Evolutionary conservation across 2,797 vertebrate species (phyloP), one percentile per base, ranked within the genome.

Genomic region (Enteromius anoplus): DNA sequence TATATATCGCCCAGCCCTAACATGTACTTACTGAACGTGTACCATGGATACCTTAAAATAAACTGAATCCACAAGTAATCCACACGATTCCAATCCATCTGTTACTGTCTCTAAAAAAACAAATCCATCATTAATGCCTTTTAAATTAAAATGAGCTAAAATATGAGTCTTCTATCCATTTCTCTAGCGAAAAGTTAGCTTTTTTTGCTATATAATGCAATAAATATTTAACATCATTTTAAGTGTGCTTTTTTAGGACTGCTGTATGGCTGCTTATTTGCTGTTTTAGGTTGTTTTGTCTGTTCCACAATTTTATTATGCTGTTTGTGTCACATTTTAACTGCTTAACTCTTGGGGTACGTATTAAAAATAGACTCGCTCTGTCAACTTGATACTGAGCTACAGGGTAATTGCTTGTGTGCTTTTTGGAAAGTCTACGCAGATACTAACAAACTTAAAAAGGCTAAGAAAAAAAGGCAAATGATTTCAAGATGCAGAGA

Each of bases 381-480:
- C 69, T 4, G 3, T 11, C 37, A 75, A 55, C 19, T 0, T 58
- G 72, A 23, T 23, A 21, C 51, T 58, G 21, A 34, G 51, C 51
- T 40, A 2, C 4, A 62, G 86, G 85, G 68, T 75, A 84, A 84
- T 83, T 85, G 71, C 80, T 85, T 80, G 86, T 80, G 45, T 58
- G 53, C 83, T 34, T 84, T 82, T 77, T 47, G 26, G 66, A 84
- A 81, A 77, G 65, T 55, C 5, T 23, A 14, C 53, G n/a, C 75
- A 62, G 49, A 55, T 51, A 73, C 65, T n/a, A 66, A 32, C 26
- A 83, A 87, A 85, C 78, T 80, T 85, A 86, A 85, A 84, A 85
- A 76, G 32, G 34, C 81, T 55, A 23, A 53, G 72, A 51, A 65
- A 81, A 83, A 78, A 51, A 65, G 69, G 78, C 26, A 70, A 72